Conservation (phyloP, 2,113 vertebrate species). For the Pyrgilauda ruficollis region DNA sequence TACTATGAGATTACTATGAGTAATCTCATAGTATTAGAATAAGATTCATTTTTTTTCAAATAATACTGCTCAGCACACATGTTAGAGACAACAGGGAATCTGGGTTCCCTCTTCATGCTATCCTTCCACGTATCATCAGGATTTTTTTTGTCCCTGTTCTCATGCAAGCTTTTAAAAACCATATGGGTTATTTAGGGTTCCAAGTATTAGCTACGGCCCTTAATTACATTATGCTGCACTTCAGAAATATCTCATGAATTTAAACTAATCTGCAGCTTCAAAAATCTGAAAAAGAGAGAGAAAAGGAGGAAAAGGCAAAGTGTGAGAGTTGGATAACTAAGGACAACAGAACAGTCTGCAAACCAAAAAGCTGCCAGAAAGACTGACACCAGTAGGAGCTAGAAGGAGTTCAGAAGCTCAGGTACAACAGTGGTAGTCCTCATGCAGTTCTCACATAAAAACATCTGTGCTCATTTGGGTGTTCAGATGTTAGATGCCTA, state of each 20-base stretch:
- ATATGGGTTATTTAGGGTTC: neutral
- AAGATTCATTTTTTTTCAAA: neutral
- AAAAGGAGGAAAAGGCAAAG: neutral
- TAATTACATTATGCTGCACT: neutral
- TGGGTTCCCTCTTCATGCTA: neutral
- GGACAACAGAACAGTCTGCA: neutral
- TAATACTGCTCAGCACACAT: neutral
- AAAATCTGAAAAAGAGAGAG: neutral
- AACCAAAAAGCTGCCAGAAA: conserved; percentile 1
- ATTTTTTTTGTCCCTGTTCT: neutral
- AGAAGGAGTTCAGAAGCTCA: neutral
- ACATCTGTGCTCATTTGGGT: neutral
- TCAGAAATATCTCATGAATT: neutral
- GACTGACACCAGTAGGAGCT: neutral
- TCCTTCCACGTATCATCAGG: neutral
- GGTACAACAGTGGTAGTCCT: neutral
- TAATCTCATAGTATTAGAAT: neutral
- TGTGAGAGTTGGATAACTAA: neutral
- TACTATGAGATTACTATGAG: no score
- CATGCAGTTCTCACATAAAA: neutral
- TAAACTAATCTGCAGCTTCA: neutral
- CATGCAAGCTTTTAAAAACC: neutral
- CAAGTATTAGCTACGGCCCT: neutral
- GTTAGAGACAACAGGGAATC: neutral
- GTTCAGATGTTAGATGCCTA: neutral